These are phyloP conservation scores for Knipowitschia caucasica DNA, from an alignment of 2,797 vertebrate species.

Conservation along the genomic window DNA sequence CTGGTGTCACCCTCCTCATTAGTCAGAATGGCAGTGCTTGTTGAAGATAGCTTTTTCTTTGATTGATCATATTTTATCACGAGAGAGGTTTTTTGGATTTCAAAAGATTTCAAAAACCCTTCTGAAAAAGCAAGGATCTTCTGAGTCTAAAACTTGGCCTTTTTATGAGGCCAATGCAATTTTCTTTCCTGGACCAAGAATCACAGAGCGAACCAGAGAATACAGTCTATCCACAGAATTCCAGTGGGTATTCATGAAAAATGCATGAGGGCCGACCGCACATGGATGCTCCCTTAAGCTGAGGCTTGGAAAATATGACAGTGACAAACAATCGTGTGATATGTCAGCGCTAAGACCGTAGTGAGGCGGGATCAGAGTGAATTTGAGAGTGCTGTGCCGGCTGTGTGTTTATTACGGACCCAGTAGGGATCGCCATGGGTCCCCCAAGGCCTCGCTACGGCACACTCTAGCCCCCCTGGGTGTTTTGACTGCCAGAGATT, in stretches of 20 bases:
- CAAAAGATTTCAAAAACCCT: constrained; percentile 25
- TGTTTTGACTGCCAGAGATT: constrained; percentile 8
- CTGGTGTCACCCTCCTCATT: constrained; percentile 32
- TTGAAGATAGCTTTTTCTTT: constrained; percentile 42
- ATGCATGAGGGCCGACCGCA: constrained; percentile 70
- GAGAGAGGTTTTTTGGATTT: constrained; percentile 25
- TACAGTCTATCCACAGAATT: constrained; percentile 55
- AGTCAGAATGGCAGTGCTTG: constrained; percentile 45
- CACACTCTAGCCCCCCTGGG: constrained; percentile 11
- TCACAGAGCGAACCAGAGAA: constrained; percentile 57
- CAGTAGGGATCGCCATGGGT: constrained; percentile 28
- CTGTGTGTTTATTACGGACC: constrained; percentile 41
- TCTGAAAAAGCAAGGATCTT: constrained; percentile 2
- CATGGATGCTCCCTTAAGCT: constrained; percentile 61
- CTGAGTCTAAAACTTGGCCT: constrained; percentile 43
- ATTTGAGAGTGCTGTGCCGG: constrained; percentile 33
- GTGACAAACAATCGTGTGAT: constrained; percentile 66
- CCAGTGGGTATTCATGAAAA: constrained; percentile 72
- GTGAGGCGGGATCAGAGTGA: constrained; percentile 31
- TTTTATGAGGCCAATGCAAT: constrained; percentile 53
- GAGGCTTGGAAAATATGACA: constrained; percentile 60
- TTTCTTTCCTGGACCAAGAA: constrained; percentile 48
- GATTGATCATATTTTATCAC: constrained; percentile 45
- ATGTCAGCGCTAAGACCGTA: constrained; percentile 42
- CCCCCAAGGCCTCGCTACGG: constrained; percentile 26